Conservation (phyloP, 2,888 invertebrate genomes). For the Epinotia brunnichana region DNA sequence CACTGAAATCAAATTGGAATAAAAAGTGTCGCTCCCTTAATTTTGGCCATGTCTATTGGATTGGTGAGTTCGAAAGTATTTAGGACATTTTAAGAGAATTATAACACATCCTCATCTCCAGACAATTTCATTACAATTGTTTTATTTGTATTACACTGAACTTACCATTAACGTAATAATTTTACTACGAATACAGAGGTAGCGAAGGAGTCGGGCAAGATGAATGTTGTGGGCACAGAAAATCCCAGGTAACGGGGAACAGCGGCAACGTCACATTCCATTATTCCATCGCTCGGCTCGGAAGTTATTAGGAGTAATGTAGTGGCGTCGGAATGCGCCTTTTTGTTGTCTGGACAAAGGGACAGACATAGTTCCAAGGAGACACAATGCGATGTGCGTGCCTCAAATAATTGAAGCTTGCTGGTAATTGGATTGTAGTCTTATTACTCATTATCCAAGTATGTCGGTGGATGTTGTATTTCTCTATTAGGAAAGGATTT, state of each 20-base stretch:
- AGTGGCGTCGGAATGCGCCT: constrained; percentile 61
- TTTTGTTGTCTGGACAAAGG: constrained; percentile 69
- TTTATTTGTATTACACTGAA: background rate
- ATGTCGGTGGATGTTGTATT: background rate
- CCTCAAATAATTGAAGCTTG: constrained; percentile 23
- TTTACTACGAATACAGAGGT: constrained; percentile 13
- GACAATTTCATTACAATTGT: background rate
- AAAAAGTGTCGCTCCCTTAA: background rate
- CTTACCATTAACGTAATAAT: constrained; percentile 1
- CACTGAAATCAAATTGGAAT: too few species aligned
- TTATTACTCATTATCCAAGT: background rate
- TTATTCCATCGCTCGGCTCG: constrained; percentile 64
- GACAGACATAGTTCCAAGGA: constrained; percentile 62
- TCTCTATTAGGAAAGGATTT: too few species aligned
- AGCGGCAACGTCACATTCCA: constrained; percentile 61
- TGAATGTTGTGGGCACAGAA: constrained; percentile 34
- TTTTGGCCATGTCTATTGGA: background rate
- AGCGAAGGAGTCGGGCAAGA: constrained; percentile 27
- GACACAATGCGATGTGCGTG: constrained; percentile 53
- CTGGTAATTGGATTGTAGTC: constrained; percentile 22
- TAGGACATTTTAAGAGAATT: background rate
- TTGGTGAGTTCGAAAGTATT: background rate
- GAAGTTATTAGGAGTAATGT: constrained; percentile 75
- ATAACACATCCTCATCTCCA: background rate
- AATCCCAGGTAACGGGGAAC: constrained; percentile 59